Evolutionary conservation across 2,797 vertebrate species (phyloP).

Genomic region (Perodicticus potto): DNA sequence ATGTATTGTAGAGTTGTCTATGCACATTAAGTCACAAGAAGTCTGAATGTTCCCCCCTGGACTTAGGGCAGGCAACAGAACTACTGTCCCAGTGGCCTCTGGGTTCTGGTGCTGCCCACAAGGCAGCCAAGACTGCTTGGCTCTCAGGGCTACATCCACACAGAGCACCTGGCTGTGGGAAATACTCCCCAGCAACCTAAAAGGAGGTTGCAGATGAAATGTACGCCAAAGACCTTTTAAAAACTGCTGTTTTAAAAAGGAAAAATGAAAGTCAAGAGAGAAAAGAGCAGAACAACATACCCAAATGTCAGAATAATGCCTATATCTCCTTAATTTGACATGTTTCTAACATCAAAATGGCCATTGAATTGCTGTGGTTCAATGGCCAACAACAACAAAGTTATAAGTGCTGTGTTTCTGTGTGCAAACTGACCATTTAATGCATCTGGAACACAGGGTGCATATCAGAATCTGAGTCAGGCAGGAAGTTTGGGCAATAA

Average conservation of each 20-base stretch:
- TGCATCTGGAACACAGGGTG: background rate
- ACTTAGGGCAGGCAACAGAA: background rate
- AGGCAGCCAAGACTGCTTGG: background rate
- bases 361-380: background rate
- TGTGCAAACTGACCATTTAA: background rate
- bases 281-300: background rate
- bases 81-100: too few species aligned
- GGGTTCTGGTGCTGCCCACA: background rate
- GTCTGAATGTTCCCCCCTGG: background rate
- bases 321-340: background rate
- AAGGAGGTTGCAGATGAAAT: background rate
- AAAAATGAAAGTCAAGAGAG: background rate
- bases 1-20: background rate
- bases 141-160: background rate
- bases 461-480: background rate
- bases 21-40: background rate
- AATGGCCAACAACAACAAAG: background rate
- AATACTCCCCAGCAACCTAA: background rate
- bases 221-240: background rate
- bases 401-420: background rate
- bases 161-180: background rate
- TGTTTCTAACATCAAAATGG: background rate
- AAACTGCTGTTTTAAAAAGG: background rate
- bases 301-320: background rate
- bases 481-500: background rate